Conservation (phyloP, 2,888 invertebrate genomes). For the Apodemia mormo region DNA sequence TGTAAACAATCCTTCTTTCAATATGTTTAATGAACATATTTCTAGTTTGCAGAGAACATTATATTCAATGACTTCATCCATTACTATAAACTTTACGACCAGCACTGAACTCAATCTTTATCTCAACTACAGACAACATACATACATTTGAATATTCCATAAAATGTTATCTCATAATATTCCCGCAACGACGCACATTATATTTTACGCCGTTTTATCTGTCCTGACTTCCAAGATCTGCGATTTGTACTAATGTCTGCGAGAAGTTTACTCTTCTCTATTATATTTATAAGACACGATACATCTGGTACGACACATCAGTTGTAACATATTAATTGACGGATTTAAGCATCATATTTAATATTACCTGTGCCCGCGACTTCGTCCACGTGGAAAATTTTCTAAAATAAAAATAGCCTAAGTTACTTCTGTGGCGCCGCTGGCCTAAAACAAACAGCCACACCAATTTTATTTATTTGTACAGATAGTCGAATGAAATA, state of each 20-base stretch:
- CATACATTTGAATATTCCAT: slow-evolving; percentile 12
- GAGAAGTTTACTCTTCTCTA: slow-evolving; percentile 25
- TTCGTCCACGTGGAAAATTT: too few relatives aligned
- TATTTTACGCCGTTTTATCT: slow-evolving; percentile 30
- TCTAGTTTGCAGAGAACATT: neutral
- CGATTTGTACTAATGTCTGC: slow-evolving; percentile 32
- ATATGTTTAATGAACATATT: too few relatives aligned
- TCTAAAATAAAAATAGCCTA: too few relatives aligned
- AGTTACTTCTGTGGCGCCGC: too few relatives aligned
- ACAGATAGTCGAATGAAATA: too few relatives aligned
- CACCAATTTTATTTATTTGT: too few relatives aligned
- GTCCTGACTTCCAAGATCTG: slow-evolving; percentile 27
- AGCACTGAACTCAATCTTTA: slow-evolving; percentile 43
- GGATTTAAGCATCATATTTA: too few relatives aligned
- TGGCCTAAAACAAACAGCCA: too few relatives aligned
- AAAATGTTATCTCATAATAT: slow-evolving; percentile 9
- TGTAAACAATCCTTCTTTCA: too few relatives aligned
- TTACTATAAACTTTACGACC: neutral
- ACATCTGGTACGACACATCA: neutral
- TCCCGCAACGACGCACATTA: slow-evolving; percentile 19
- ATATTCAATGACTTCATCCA: neutral
- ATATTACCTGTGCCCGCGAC: too few relatives aligned
- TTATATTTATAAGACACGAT: slow-evolving; percentile 21
- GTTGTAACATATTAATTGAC: too few relatives aligned
- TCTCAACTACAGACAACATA: slow-evolving; percentile 3